Evolutionary conservation across 2,888 invertebrate genomes (phyloP).

Genomic region (Pinctada fucata): DNA sequence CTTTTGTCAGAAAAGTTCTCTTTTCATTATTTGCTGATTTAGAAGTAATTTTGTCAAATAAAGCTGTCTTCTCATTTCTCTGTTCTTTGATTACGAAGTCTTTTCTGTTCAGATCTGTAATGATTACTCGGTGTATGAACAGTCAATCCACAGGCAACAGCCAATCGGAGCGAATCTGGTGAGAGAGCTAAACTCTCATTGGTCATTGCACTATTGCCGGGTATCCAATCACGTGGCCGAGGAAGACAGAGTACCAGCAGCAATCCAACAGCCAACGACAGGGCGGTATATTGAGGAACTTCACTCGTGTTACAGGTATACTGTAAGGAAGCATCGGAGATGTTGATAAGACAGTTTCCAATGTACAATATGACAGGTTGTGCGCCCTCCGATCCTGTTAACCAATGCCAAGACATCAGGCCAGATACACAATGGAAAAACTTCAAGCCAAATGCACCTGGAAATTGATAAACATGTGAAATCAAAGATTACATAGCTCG

Average conservation of each 20-base stretch:
- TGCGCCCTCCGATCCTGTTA: background rate
- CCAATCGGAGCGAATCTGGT: background rate
- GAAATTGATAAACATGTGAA: background rate
- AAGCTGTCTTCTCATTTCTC: background rate
- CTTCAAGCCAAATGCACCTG: conserved; percentile 21
- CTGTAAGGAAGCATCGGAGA: conserved; percentile 13
- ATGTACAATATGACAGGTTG: background rate
- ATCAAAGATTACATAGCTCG: too few species aligned
- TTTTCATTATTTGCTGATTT: too few species aligned
- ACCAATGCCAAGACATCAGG: background rate
- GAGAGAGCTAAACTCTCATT: background rate
- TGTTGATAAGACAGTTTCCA: conserved; percentile 6
- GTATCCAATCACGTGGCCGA: conserved; percentile 4
- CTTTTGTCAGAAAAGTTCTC: too few species aligned
- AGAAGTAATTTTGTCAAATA: too few species aligned
- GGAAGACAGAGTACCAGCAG: conserved; percentile 32
- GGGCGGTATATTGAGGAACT: conserved; percentile 14
- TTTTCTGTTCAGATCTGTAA: background rate
- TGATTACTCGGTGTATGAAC: background rate
- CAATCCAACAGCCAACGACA: conserved; percentile 16
- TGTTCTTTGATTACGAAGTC: background rate
- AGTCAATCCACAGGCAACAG: background rate
- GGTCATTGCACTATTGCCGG: background rate
- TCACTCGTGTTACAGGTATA: conserved; percentile 12
- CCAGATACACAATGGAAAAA: conserved; percentile 16